Base-by-base conservation (phyloP, 2,888 invertebrate genomes). In the Masnerella sp. region DNA sequence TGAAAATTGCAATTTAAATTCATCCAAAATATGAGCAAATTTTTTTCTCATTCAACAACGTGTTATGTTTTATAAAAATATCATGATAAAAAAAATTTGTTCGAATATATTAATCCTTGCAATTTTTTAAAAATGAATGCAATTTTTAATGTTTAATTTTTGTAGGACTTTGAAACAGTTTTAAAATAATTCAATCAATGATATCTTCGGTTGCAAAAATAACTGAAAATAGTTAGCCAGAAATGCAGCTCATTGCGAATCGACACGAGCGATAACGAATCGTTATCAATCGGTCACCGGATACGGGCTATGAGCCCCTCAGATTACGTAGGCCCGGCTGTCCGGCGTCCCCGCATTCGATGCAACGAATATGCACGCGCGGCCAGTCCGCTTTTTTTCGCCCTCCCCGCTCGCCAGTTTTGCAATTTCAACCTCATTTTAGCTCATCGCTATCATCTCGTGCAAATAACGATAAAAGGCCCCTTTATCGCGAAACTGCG, bases 391-490 rank as follows among this genome's bases (percentile, higher is more conserved):
- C n/a, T 58, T 56, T 71, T 59, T 52, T 40, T 51, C 15, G 36
- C 67, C 54, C 59, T 15, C 54, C 34, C 68, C 65, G 67, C 49
- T 52, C 74, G 75, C 75, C 78, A 80, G 81, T 85, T 86, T 85
- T 85, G 85, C 84, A 86, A 86, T 85, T 86, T 83, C 83, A 83
- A 85, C 86, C 85, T 85, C 85, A 85, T 86, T 87, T 87, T 85
- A 82, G 80, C 79, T 78, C 83, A 80, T 80, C 82, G 83, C 81
- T 86, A 85, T 85, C 86, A 80, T 78, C 59, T 54, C 78, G 79
- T 69, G 80, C 82, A 85, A 86, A 86, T 84, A 85, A 64, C 80
- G 85, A 86, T 86, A 86, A 84, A 83, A 77, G 76, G 74, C 70
- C 77, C 78, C 77, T 77, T 79, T 79, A 77, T 77, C 77, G 65